phyloP scores from a whole-genome alignment of 2,888 invertebrate species.

The Euplexia lucipara region DNA sequence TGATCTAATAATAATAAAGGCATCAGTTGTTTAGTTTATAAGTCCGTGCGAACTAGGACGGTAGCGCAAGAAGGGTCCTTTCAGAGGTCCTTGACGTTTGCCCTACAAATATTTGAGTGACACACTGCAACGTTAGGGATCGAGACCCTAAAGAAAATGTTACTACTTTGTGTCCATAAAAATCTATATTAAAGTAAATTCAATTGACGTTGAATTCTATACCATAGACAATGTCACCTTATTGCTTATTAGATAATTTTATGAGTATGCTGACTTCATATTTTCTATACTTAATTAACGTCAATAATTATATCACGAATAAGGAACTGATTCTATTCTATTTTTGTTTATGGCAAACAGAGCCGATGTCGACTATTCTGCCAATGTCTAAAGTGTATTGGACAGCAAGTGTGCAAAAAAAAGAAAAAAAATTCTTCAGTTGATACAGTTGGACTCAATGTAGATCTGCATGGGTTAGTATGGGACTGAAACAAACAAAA shows the following conservation, averaged over 20 bases:
- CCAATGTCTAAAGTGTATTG: too few relatives aligned
- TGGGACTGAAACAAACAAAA: too few relatives aligned
- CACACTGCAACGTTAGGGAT: slow-evolving; percentile 55
- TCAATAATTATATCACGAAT: slow-evolving; percentile 39
- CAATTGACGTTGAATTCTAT: not conserved
- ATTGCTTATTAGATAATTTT: slow-evolving; percentile 23
- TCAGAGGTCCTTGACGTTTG: slow-evolving; percentile 71
- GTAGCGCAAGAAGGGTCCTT: slow-evolving; percentile 65
- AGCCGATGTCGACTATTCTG: too few relatives aligned
- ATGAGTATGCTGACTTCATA: slow-evolving; percentile 24
- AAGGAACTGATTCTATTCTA: slow-evolving; percentile 49
- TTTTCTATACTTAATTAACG: slow-evolving; percentile 41
- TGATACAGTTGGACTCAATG: too few relatives aligned
- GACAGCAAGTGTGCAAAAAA: too few relatives aligned
- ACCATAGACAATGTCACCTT: slow-evolving; percentile 4
- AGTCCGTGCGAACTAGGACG: slow-evolving; percentile 64
- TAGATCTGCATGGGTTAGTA: too few relatives aligned
- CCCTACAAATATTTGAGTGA: slow-evolving; percentile 77
- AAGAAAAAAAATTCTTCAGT: too few relatives aligned
- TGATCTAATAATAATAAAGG: slow-evolving; percentile 29
- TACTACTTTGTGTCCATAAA: not conserved
- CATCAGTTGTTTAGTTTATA: slow-evolving; percentile 54
- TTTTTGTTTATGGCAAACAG: too few relatives aligned
- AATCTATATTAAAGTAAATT: not conserved
- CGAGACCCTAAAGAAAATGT: slow-evolving; percentile 27